Evolutionary conservation across 1,140 invertebrate genomes (phyloP).

Genomic region (Hyles euphorbiae): DNA sequence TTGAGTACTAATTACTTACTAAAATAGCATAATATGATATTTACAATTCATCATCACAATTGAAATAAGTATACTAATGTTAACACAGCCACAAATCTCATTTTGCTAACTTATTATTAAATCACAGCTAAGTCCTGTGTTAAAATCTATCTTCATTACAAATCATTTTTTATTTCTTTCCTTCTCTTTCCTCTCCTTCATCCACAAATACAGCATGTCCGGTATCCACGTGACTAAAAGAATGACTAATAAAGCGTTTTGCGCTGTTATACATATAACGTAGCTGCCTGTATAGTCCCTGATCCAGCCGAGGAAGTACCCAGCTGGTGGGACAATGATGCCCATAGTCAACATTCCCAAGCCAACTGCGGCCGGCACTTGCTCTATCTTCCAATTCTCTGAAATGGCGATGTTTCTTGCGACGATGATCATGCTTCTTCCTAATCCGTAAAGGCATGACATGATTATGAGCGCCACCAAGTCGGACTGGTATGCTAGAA

Average conservation of each 20-base stretch:
- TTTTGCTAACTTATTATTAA: too few relatives aligned
- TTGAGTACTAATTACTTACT: too few relatives aligned
- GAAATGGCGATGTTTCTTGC: slow-evolving; percentile 83
- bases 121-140: too few relatives aligned
- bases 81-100: too few relatives aligned
- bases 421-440: slow-evolving; percentile 80
- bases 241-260: slow-evolving; percentile 75
- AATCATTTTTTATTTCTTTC: slow-evolving; percentile 29
- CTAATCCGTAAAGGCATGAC: slow-evolving; percentile 78
- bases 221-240: slow-evolving; percentile 78
- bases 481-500: slow-evolving; percentile 72
- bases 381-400: slow-evolving; percentile 77
- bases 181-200: slow-evolving; percentile 39
- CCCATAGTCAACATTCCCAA: slow-evolving; percentile 85
- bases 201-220: slow-evolving; percentile 65
- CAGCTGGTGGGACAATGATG: slow-evolving; percentile 79
- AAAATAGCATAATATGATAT: too few relatives aligned
- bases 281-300: slow-evolving; percentile 80
- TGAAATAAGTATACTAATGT: too few relatives aligned
- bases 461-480: slow-evolving; percentile 59
- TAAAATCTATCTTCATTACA: slow-evolving; percentile 11
- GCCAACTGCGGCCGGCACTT: slow-evolving; percentile 81
- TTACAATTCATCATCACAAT: too few relatives aligned
- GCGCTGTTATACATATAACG: slow-evolving; percentile 77
- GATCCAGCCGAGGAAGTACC: slow-evolving; percentile 81